Conservation (phyloP, 2,113 vertebrate species). For the Anhinga rufa region DNA sequence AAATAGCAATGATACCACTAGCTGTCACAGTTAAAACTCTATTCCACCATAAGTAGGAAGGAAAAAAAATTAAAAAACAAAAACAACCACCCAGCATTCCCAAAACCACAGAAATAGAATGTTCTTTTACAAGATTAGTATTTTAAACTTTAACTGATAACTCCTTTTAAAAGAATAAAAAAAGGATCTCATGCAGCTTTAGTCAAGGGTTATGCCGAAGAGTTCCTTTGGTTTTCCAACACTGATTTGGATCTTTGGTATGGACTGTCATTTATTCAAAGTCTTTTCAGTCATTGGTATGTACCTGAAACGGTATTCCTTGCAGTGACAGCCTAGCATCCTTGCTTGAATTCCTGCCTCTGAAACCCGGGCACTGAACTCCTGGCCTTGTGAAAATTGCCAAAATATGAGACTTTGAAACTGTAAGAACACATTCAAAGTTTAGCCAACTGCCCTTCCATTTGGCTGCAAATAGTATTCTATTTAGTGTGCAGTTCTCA, state of each 20-base stretch:
- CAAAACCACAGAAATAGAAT: background rate
- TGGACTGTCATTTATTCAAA: background rate
- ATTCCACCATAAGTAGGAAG: background rate
- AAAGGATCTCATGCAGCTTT: background rate
- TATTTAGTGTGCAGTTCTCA: background rate
- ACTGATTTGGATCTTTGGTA: background rate
- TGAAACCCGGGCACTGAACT: background rate
- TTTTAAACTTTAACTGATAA: background rate
- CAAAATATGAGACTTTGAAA: background rate
- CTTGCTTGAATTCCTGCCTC: background rate
- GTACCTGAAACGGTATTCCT: background rate
- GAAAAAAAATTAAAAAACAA: too few relatives aligned
- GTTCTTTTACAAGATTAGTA: background rate
- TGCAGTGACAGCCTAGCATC: background rate
- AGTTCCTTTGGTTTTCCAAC: background rate
- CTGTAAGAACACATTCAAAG: background rate
- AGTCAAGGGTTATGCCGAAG: background rate
- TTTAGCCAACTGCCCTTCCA: background rate
- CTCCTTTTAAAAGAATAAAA: background rate
- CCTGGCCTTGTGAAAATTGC: background rate
- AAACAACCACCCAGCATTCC: too few relatives aligned
- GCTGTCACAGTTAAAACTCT: background rate
- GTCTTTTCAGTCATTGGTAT: background rate
- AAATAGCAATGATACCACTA: background rate
- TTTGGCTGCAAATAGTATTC: background rate